A percentile compares a stretch with the other conserved stretches of the same genome.
Conservation (phyloP, 2,797 vertebrate genomes). For the Knipowitschia caucasica region DNA sequence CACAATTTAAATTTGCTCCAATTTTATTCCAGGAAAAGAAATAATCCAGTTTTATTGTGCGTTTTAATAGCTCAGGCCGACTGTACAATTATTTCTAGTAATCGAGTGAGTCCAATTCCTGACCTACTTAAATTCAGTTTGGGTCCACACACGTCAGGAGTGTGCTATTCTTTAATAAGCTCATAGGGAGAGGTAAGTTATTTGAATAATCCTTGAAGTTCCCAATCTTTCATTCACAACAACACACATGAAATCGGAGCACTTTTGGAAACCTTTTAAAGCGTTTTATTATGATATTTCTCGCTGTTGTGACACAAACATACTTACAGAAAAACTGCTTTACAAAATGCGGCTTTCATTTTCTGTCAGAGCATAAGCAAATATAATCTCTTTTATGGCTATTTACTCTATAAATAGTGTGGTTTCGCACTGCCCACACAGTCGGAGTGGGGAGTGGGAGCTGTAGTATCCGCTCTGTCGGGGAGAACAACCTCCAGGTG, state of each 20-base stretch:
- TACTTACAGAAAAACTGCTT: constrained; percentile 23
- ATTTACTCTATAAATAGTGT: background rate
- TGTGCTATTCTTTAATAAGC: constrained; percentile 20
- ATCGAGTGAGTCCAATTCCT: constrained; percentile 21
- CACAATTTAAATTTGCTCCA: constrained; percentile 9
- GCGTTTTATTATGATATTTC: constrained; percentile 10
- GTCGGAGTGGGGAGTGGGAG: background rate
- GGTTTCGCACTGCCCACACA: background rate
- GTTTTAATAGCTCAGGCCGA: background rate
- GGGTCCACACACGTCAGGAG: constrained; percentile 1
- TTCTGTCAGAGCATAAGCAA: constrained; percentile 22
- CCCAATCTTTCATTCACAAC: constrained; percentile 24
- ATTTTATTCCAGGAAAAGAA: background rate
- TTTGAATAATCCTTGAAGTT: constrained; percentile 31
- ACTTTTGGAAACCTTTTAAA: constrained; percentile 13
- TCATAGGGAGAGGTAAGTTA: constrained; percentile 21
- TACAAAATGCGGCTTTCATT: constrained; percentile 20
- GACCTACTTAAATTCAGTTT: constrained; percentile 24
- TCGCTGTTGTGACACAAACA: constrained; percentile 21
- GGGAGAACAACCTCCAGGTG: constrained; percentile 4
- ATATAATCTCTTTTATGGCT: background rate
- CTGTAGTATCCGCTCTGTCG: background rate
- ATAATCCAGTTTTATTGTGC: background rate
- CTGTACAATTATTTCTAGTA: constrained; percentile 15
- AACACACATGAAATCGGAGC: constrained; percentile 30